A percentile compares a stretch with the other conserved stretches of the same genome.
Conservation (phyloP, 2,888 invertebrate species). For the Pheosia gnoma region DNA sequence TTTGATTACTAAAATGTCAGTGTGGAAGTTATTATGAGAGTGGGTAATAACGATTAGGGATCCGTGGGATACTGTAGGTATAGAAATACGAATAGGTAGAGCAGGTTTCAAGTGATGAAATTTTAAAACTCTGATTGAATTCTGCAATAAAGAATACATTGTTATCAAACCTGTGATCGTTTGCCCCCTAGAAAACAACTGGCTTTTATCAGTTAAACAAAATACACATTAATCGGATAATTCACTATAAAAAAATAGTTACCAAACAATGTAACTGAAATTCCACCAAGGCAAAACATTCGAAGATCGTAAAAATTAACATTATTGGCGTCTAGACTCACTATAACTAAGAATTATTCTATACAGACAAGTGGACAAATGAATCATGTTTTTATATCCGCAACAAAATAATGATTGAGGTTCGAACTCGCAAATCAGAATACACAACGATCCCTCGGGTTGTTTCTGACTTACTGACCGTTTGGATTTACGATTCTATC, state of each 20-base stretch:
- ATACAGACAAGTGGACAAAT: not conserved
- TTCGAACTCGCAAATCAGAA: slow-evolving; percentile 21
- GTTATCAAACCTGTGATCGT: no score
- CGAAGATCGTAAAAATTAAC: not conserved
- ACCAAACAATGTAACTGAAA: no score
- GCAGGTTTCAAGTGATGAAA: no score
- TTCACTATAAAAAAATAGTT: no score
- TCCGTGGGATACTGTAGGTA: not conserved
- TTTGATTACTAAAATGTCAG: slow-evolving; percentile 1
- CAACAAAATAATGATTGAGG: slow-evolving; percentile 18
- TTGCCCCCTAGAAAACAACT: no score
- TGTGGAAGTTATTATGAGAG: not conserved
- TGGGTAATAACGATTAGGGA: not conserved
- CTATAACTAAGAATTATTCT: slow-evolving; percentile 10
- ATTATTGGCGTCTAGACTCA: not conserved
- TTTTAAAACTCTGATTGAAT: no score
- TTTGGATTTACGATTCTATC: not conserved
- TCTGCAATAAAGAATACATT: no score
- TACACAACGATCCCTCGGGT: not conserved
- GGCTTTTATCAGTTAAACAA: no score
- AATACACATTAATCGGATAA: no score
- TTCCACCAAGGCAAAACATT: not conserved
- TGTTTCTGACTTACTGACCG: not conserved
- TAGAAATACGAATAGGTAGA: no score
- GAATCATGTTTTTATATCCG: slow-evolving; percentile 9